Conservation (phyloP, 2,797 vertebrate species). For the Fratercula arctica region DNA sequence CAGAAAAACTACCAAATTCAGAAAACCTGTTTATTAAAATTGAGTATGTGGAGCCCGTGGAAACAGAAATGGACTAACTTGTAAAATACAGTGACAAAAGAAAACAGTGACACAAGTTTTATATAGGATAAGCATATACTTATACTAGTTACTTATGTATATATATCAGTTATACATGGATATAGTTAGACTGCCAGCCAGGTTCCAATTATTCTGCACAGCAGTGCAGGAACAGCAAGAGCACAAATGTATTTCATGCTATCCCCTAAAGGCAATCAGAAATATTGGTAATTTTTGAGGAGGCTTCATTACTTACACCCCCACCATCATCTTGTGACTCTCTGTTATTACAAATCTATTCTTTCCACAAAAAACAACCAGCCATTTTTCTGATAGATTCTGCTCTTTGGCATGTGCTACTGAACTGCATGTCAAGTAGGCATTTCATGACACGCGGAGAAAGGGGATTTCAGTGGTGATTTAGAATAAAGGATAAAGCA, state of each 20-base stretch:
- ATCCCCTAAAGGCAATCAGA: neutral
- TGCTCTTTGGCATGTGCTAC: neutral
- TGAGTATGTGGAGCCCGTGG: neutral
- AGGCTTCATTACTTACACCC: neutral
- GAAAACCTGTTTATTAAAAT: neutral
- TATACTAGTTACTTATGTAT: neutral
- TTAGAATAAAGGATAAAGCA: neutral
- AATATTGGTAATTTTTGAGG: neutral
- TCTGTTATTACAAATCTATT: neutral
- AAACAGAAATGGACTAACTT: neutral
- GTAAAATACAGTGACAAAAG: neutral
- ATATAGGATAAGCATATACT: neutral
- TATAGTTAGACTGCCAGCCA: neutral
- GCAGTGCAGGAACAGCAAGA: neutral
- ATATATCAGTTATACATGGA: neutral
- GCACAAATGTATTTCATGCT: neutral
- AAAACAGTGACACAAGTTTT: neutral
- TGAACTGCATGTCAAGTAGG: neutral
- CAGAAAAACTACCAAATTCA: neutral
- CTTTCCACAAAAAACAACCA: neutral
- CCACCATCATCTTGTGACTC: neutral
- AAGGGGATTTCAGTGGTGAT: neutral
- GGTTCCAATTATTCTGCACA: neutral
- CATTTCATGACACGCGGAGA: neutral
- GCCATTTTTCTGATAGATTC: neutral